phyloP scores from a whole-genome alignment of 1,140 invertebrate genomes.

The Archivesica marissinica region DNA sequence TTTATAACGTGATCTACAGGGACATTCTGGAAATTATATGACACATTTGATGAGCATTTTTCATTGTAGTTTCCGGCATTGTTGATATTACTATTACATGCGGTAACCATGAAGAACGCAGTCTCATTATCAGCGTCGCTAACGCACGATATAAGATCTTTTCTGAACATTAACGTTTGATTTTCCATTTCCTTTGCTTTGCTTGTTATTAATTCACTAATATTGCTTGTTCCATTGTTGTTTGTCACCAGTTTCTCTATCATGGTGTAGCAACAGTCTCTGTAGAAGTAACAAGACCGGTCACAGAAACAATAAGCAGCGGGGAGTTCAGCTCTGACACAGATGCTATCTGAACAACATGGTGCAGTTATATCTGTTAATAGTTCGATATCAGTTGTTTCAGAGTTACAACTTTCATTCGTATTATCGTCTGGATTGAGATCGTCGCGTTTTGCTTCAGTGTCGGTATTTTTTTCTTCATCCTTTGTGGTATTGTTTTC shows the following conservation, averaged over 20 bases:
- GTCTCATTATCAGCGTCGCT: neutral
- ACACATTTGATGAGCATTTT: neutral
- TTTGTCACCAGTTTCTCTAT: neutral
- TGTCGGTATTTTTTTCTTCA: too few relatives aligned
- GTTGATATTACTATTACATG: neutral
- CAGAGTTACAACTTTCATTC: too few relatives aligned
- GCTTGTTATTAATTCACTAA: neutral
- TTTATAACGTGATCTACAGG: conserved; percentile 4
- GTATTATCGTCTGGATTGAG: too few relatives aligned
- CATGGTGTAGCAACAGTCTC: neutral
- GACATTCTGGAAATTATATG: neutral
- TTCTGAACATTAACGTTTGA: neutral
- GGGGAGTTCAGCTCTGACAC: neutral
- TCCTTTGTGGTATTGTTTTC: too few relatives aligned
- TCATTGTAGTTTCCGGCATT: neutral
- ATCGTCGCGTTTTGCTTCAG: too few relatives aligned
- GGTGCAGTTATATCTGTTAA: neutral
- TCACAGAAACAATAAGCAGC: neutral
- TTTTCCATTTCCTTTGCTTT: neutral
- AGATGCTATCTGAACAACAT: neutral
- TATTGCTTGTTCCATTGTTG: neutral
- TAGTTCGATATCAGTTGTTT: too few relatives aligned
- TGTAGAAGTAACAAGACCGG: neutral
- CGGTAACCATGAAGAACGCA: neutral
- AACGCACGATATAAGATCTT: neutral